These are phyloP conservation scores for Oostethus manadensis DNA, from an alignment of 2,113 vertebrate genomes.

Conservation along the genomic window DNA sequence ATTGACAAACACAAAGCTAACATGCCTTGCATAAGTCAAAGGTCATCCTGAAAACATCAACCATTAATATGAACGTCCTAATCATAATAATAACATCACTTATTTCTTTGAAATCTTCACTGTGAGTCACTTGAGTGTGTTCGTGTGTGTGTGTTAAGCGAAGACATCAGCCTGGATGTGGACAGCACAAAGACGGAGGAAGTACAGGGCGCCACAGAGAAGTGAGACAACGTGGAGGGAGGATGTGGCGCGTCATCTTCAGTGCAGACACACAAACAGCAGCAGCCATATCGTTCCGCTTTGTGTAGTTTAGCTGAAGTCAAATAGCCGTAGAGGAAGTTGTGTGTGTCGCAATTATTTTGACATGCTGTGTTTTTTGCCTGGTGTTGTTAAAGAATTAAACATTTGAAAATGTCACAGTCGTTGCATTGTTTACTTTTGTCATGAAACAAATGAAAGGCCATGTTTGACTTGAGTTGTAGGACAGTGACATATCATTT, in stretches of 20 bases:
- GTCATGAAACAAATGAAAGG: too few relatives aligned
- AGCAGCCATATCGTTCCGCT: slow-evolving; percentile 2
- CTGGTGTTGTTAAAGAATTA: slow-evolving; percentile 15
- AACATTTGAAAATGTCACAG: neutral
- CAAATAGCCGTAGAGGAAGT: slow-evolving; percentile 7
- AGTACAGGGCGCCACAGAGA: slow-evolving; percentile 3
- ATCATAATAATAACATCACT: too few relatives aligned
- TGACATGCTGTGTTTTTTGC: slow-evolving; percentile 11
- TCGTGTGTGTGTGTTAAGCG: slow-evolving; percentile 10
- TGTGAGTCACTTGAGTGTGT: neutral
- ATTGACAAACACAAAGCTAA: too few relatives aligned
- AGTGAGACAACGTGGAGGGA: neutral
- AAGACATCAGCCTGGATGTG: slow-evolving; percentile 23
- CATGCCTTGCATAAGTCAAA: too few relatives aligned
- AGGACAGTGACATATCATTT: too few relatives aligned
- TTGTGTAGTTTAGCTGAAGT: slow-evolving; percentile 6
- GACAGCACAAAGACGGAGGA: slow-evolving; percentile 19
- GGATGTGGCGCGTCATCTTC: neutral
- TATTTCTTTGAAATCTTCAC: too few relatives aligned
- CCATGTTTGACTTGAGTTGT: too few relatives aligned
- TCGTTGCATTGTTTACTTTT: neutral
- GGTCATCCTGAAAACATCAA: too few relatives aligned
- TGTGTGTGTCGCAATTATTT: neutral
- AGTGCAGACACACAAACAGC: too few relatives aligned
- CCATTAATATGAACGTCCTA: too few relatives aligned